Evolutionary conservation across 2,113 vertebrate genomes (phyloP).

Genomic region (Hiodon tergisus): DNA sequence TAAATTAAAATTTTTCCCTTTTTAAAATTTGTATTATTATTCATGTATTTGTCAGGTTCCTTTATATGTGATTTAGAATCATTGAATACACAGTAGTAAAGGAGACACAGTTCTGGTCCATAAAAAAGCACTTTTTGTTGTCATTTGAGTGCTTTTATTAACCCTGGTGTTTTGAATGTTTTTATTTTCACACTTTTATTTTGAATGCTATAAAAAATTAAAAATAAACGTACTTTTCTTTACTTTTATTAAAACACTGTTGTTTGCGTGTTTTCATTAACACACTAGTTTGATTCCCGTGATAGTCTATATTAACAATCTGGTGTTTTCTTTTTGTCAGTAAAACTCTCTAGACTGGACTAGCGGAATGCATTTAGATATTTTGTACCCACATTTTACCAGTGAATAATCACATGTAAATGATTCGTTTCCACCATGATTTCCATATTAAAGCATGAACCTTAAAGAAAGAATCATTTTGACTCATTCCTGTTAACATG

Average conservation of each 20-base stretch:
- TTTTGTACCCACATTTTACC: background rate
- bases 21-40: too few species aligned
- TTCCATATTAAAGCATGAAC: background rate
- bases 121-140: too few species aligned
- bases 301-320: too few species aligned
- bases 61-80: too few species aligned
- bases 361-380: background rate
- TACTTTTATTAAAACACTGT: background rate
- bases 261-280: too few species aligned
- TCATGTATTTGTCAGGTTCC: too few species aligned
- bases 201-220: background rate
- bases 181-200: background rate
- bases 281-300: too few species aligned
- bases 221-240: background rate
- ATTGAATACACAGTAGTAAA: too few species aligned
- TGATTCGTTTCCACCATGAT: background rate
- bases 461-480: background rate
- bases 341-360: background rate
- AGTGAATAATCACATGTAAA: background rate
- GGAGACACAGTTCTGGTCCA: too few species aligned
- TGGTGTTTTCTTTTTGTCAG: background rate
- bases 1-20: too few species aligned
- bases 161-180: background rate
- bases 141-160: too few species aligned
- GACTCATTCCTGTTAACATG: constrained; percentile 1